A percentile compares a stretch with the other conserved stretches of the same genome.
phyloP scores from a whole-genome alignment of 2,113 vertebrate species.

The Galemys pyrenaicus region DNA sequence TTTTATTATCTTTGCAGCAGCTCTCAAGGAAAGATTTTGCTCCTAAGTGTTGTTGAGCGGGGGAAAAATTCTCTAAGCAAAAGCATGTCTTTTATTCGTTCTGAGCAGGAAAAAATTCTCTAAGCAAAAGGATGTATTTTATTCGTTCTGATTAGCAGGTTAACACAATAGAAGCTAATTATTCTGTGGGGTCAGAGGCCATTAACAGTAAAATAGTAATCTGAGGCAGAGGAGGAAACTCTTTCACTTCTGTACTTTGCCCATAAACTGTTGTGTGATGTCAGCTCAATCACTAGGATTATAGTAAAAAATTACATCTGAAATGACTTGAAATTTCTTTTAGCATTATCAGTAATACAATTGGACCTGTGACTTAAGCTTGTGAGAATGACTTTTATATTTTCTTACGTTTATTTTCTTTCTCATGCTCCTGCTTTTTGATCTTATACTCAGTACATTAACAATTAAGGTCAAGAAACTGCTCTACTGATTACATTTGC shows the following conservation, averaged over 20 bases:
- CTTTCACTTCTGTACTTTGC: not conserved
- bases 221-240: not conserved
- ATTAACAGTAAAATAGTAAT: not conserved
- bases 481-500: constrained; percentile 52
- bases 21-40: constrained; percentile 36
- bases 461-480: not conserved
- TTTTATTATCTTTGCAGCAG: constrained; percentile 61
- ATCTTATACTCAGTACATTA: not conserved
- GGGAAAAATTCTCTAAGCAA: not conserved
- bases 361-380: not conserved
- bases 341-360: not conserved
- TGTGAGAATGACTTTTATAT: not conserved
- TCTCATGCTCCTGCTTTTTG: constrained; percentile 22
- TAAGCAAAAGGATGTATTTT: not conserved
- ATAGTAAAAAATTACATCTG: not conserved
- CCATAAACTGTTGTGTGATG: not conserved
- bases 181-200: not conserved
- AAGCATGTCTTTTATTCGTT: not conserved
- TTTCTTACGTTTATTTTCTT: constrained; percentile 49
- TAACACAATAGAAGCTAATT: constrained; percentile 35
- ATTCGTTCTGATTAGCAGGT: constrained; percentile 15
- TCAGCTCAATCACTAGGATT: not conserved
- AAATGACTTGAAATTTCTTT: not conserved
- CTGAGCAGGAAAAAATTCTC: not conserved
- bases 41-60: not conserved